Base-by-base conservation (phyloP, 2,113 vertebrate species). In the Heloderma charlesbogerti region DNA sequence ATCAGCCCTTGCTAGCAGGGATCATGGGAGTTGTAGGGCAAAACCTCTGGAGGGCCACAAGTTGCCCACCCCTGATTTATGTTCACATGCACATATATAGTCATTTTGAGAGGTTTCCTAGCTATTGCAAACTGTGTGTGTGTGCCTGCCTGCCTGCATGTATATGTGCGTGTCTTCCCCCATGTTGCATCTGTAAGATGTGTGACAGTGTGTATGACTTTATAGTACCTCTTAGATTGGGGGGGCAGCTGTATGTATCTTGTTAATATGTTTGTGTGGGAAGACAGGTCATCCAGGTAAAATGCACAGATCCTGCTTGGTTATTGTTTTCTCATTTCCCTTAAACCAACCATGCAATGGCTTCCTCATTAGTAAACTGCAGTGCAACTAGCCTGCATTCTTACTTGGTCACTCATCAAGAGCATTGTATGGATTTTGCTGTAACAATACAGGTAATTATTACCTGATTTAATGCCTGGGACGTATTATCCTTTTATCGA, bases 331-430 rank as follows among this genome's bases (percentile, higher is more conserved):
- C 60, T 79, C 20, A 66, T 88, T 88, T 79, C 37, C 77, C 31
- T 78, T 67, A 66, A 67, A 45, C 18, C 87, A 79, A 37, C 9
- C 29, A 79, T 67, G 1, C 10, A 88, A 79, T 67, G 12, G 12
- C 43, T 80, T 69, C 43, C 37, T 63, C 15, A 79, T 43, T 40
- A 45, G 31, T 3, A 91, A 95, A 91, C 88, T 95, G 91, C 93
- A 86, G 92, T 90, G 92, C 84, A 82, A 85, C 82, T 84, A 81
- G 63, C 93, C 0, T 0, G 94, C 89, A 82, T 88, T 80, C 91
- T 84, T 90, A 67, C 85, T 51, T 63, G 54, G 37, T 78, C 37
- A 78, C 27, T 63, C 54, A 45, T 87, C 74, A 63, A 40, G 71
- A 77, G 22, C 34, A 16, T 43, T 77, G 74, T 57, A 37, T 87